Evolutionary conservation across 2,797 vertebrate genomes (phyloP), one percentile per base, ranked within the genome.

Genomic region (Mallotus villosus): DNA sequence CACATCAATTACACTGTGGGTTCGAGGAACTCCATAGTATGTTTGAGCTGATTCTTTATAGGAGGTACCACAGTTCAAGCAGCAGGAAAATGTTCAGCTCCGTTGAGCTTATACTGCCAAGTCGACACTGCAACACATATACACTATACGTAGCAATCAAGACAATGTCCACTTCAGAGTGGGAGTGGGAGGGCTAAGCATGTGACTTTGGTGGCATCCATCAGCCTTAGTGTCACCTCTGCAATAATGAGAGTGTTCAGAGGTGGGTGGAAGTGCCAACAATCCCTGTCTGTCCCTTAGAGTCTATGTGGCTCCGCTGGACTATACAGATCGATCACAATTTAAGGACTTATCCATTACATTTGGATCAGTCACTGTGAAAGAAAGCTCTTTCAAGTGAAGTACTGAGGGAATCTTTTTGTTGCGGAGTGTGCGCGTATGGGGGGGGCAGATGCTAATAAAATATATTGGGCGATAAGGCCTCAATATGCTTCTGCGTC

Each of bases 331-430:
- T 51, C 17, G 17, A 68, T 77, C 32, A 66, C n/a, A 76, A 68
- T 27, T 21, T 53, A 73, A 67, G 55, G 12, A 55, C 21, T 49
- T 7, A 49, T 49, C 57, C 59, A 32, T 17, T 58, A 58, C 25
- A 71, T 67, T 63, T 14, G 19, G 46, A 69, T 24, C 37, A 65
- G 65, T 75, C 21, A 75, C 67, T 77, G 24, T 65, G 22, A 60
- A 60, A 60, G 21, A 63, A 63, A 63, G 61, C 25, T 6, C 16
- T 29, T 29, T 22, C n/a, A 14, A 25, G 11, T 22, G 8, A 60
- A 60, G 24, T 22, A 60, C n/a, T 22, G 58, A 60, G 24, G 24
- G 58, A 60, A 22, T 22, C 21, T 22, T 22, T 22, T 11, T 21
- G 24, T 22, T 22, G 22, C 41, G 12, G 21, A 25, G 58, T 1